Evolutionary conservation across 2,113 vertebrate species (phyloP).

Genomic region (Poecile atricapillus): DNA sequence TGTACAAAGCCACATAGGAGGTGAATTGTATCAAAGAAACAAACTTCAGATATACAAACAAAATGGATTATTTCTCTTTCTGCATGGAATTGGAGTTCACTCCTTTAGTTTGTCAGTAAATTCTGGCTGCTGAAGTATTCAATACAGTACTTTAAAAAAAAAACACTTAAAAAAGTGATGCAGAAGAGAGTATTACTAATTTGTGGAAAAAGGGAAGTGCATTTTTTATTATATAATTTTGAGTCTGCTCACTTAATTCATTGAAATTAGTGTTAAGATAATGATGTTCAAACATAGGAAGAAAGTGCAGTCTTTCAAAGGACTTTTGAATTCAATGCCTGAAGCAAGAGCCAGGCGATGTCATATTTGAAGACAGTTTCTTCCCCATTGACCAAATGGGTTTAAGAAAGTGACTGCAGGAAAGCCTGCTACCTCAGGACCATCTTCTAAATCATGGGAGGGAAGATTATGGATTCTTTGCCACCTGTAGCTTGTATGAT

Average conservation of each 20-base stretch:
- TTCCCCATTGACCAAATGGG: neutral
- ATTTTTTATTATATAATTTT: neutral
- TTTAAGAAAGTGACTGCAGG: neutral
- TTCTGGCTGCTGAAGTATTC: neutral
- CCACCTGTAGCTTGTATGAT: neutral
- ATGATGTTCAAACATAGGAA: neutral
- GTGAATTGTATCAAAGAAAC: neutral
- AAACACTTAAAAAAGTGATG: neutral
- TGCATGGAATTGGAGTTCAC: neutral
- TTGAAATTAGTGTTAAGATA: neutral
- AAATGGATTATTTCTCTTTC: neutral
- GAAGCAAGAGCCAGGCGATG: neutral
- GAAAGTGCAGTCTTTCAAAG: neutral
- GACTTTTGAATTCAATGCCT: neutral
- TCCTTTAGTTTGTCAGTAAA: neutral
- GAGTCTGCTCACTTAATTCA: neutral
- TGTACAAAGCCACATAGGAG: neutral
- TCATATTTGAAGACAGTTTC: neutral
- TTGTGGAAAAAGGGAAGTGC: neutral
- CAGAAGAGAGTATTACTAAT: neutral
- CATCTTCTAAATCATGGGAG: neutral
- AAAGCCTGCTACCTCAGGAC: neutral
- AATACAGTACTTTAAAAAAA: neutral
- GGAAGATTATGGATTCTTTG: constrained; percentile 7
- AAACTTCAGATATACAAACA: neutral